Base-by-base conservation (phyloP, 2,888 invertebrate species). In the Andrena marginata region DNA sequence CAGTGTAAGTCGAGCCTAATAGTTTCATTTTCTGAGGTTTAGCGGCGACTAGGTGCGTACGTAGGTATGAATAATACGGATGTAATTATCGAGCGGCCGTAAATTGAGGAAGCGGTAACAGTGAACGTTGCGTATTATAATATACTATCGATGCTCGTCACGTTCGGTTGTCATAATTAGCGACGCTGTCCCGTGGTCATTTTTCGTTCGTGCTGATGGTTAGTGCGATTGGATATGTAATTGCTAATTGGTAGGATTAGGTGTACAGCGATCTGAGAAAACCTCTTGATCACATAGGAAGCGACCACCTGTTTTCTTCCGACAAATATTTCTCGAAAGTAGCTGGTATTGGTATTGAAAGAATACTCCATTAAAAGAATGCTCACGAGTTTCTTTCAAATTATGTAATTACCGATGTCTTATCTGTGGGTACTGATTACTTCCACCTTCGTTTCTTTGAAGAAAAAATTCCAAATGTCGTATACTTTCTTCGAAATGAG, bases 21-120 rank as follows among this genome's bases (percentile, higher is more conserved):
- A 51, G 51, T 77, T 78, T 77, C 65, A 51, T 78, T 78, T 76
- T 67, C 77, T 62, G 67, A 67, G 77, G 31, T 79, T 79, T 56
- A 49, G 33, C 62, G 42, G 29, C 48, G 20, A n/a, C 16, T 13
- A 63, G 20, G 54, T 54, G 77, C 26, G 49, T 56, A 69, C 23
- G 64, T 56, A 69, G n/a, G 64, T 51, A 59, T 69, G 67, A 78
- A 67, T 67, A 72, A 77, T 65, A 80, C 67, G 71, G 42, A 49
- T 33, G 67, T 63, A 72, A 72, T 80, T 80, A 77, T 77, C 54
- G 10, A 8, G 31, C 51, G n/a, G 20, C 33, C 16, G 63, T 68
- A 56, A 68, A 72, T 29, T 67, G 68, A 59, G 56, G 48, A 56
- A 68, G 54, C 54, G 23, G 65, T 65, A 67, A 16, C 48, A 42